A percentile compares a stretch with the other conserved stretches of the same genome.
These are phyloP conservation scores for Carlito syrichta DNA, from an alignment of 2,113 vertebrate species.

Conservation along the genomic window DNA sequence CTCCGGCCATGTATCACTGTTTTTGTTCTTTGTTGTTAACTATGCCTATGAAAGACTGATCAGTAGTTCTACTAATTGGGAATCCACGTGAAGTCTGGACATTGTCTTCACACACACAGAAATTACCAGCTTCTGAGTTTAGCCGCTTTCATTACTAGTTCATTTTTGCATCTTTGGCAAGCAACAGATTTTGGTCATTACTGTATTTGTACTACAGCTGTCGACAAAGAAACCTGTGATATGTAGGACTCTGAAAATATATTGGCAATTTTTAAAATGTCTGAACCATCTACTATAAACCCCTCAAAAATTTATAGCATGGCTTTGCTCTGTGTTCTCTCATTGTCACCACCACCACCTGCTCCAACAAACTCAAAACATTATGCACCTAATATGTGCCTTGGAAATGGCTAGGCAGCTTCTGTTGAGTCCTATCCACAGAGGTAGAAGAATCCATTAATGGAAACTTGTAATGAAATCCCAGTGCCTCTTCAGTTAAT, in stretches of 20 bases:
- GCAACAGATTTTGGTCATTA: not conserved
- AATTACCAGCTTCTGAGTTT: not conserved
- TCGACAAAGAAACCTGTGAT: not conserved
- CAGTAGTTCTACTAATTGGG: not conserved
- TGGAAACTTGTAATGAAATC: not conserved
- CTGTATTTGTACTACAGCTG: not conserved
- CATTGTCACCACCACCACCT: not conserved
- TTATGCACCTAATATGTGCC: not conserved
- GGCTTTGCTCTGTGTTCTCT: not conserved
- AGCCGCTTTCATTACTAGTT: not conserved
- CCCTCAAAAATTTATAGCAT: not conserved
- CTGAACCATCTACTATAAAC: not conserved
- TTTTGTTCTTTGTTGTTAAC: not conserved
- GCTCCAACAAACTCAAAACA: not conserved
- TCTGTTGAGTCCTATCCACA: not conserved
- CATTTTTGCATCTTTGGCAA: not conserved
- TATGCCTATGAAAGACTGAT: not conserved
- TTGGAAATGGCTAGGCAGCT: not conserved
- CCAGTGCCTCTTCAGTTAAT: not conserved
- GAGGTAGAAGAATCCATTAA: not conserved
- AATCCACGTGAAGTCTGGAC: too few species aligned
- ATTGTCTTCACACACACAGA: not conserved
- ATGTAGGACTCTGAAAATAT: not conserved
- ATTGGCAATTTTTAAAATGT: not conserved
- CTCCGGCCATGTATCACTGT: not conserved